These are phyloP conservation scores for Dryas iulia DNA, from an alignment of 1,140 invertebrate genomes.

Conservation along the genomic window DNA sequence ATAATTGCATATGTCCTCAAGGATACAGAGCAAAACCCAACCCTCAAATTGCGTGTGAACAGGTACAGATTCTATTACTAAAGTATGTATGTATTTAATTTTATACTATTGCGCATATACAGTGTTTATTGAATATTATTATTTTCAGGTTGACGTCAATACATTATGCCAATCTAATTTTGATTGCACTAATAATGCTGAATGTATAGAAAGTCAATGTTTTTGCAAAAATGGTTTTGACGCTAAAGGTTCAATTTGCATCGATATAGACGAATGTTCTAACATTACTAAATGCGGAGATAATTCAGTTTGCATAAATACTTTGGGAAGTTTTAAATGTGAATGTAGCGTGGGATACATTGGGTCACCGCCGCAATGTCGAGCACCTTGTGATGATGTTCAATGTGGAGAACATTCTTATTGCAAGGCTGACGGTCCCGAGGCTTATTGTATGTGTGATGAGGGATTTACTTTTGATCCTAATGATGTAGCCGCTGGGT, in stretches of 20 bases:
- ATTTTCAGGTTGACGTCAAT: slow-evolving; percentile 88
- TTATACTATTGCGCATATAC: neutral
- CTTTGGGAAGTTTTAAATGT: slow-evolving; percentile 91
- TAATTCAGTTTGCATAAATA: slow-evolving; percentile 91
- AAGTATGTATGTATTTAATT: neutral
- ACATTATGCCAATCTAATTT: slow-evolving; percentile 93
- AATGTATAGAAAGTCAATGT: slow-evolving; percentile 93
- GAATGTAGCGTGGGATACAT: slow-evolving; percentile 93
- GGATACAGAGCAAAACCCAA: slow-evolving; percentile 92
- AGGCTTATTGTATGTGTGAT: slow-evolving; percentile 95
- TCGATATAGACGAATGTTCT: slow-evolving; percentile 92
- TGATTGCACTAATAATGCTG: slow-evolving; percentile 95
- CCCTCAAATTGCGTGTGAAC: slow-evolving; percentile 90
- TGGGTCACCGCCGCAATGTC: slow-evolving; percentile 91
- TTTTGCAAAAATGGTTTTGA: slow-evolving; percentile 94
- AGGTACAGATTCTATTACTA: neutral
- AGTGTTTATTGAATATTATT: neutral
- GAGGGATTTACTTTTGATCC: slow-evolving; percentile 96
- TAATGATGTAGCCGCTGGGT: slow-evolving; percentile 91
- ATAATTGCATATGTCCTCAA: slow-evolving; percentile 92
- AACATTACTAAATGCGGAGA: slow-evolving; percentile 88
- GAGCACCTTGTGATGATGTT: slow-evolving; percentile 95
- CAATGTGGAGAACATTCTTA: slow-evolving; percentile 93
- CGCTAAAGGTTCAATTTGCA: slow-evolving; percentile 87
- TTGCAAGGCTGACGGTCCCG: slow-evolving; percentile 92